Base-by-base conservation (phyloP, 2,888 invertebrate genomes). In the Synanthedon formicaeformis region DNA sequence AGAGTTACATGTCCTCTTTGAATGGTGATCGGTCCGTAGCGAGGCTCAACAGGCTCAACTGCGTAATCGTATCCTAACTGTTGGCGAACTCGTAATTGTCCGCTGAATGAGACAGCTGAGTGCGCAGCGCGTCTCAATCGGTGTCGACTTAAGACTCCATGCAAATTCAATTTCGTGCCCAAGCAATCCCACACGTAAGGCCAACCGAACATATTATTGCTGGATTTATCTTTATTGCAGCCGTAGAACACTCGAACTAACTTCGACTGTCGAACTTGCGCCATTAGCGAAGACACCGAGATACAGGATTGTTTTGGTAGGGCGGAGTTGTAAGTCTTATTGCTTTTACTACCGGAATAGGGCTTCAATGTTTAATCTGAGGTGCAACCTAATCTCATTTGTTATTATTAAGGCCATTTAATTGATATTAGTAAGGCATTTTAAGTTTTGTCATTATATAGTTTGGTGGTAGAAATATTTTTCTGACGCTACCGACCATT, bases 201-300 rank as follows among this genome's bases (percentile, higher is more conserved):
- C 82, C 78, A 80, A 76, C 80, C 75, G 79, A 79, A 84, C 85
- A 83, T 86, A 83, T 87, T 87, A 87, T 87, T 83, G 83, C 81
- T 81, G 86, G 87, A 87, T 86, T 87, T 87, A 87, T 87, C 83
- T 87, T 87, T 86, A 87, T 86, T 84, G 86, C 84, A 76, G 78
- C 78, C 75, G 81, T 84, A 81, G 81, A 86, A 80, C 85, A 85
- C 82, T 85, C 81, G 73, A 84, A 85, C 80, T 84, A 84, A 87
- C 79, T 85, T 86, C 83, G 84, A 80, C 83, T 84, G 87, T 85
- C 86, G 85, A 87, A 86, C 78, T 87, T 87, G 71, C 74, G 81
- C 87, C 85, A 86, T 87, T 87, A 87, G 85, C 73, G 84, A 85
- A 84, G 81, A 86, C 85, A 84, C 87, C 78, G 81, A 84, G 81